Evolutionary conservation across 2,888 invertebrate species (phyloP).

Genomic region (Schrankia costaestrigalis): DNA sequence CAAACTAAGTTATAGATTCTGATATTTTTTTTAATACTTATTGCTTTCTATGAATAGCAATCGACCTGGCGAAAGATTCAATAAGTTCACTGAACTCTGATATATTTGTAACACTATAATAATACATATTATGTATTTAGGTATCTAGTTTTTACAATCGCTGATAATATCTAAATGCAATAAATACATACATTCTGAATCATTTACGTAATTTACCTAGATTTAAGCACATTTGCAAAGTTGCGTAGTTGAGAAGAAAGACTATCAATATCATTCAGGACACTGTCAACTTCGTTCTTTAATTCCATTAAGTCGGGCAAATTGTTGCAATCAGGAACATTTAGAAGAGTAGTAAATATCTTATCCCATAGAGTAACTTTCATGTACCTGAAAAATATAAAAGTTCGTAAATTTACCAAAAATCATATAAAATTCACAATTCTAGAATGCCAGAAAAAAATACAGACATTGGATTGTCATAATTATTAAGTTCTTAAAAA

Average conservation of each 20-base stretch:
- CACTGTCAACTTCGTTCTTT: slow-evolving; percentile 69
- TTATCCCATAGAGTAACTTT: slow-evolving; percentile 88
- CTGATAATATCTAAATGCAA: slow-evolving; percentile 74
- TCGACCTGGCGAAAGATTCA: slow-evolving; percentile 49
- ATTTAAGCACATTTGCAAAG: slow-evolving; percentile 78
- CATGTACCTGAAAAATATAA: slow-evolving; percentile 80
- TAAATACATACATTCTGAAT: slow-evolving; percentile 72
- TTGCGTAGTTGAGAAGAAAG: slow-evolving; percentile 66
- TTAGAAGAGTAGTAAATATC: slow-evolving; percentile 89
- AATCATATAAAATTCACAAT: too few relatives aligned
- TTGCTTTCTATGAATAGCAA: slow-evolving; percentile 58
- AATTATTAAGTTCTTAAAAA: not conserved
- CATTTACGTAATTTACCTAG: slow-evolving; percentile 63
- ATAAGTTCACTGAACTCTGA: slow-evolving; percentile 52
- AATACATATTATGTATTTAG: slow-evolving; percentile 55
- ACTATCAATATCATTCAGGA: slow-evolving; percentile 58
- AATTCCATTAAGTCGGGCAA: slow-evolving; percentile 86
- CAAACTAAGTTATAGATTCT: slow-evolving; percentile 55
- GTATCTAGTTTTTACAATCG: slow-evolving; percentile 69
- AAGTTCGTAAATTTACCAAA: not conserved
- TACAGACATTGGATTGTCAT: not conserved
- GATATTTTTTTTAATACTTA: slow-evolving; percentile 58
- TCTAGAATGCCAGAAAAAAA: too few relatives aligned
- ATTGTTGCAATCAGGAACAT: slow-evolving; percentile 88
- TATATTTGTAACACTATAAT: slow-evolving; percentile 58